phyloP scores from a whole-genome alignment of 2,797 vertebrate genomes.

The Catamblyrhynchus diadema region DNA sequence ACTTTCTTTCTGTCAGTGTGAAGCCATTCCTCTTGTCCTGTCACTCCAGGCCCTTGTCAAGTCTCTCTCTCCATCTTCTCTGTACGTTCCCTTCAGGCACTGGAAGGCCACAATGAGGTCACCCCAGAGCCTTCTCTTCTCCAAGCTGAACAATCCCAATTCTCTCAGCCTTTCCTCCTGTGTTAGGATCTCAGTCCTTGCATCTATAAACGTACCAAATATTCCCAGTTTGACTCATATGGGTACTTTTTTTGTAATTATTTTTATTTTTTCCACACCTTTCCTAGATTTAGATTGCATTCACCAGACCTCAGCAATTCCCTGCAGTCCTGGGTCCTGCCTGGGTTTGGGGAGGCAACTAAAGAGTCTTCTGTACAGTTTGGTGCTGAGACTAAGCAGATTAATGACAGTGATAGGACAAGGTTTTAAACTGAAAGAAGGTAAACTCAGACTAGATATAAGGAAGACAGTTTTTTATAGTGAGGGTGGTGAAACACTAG shows the following conservation, averaged over 20 bases:
- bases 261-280: background rate
- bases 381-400: background rate
- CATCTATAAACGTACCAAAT: background rate
- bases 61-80: background rate
- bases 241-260: background rate
- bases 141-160: background rate
- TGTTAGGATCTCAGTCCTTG: background rate
- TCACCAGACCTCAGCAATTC: background rate
- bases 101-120: accelerated
- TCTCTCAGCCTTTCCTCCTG: background rate
- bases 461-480: background rate
- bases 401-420: background rate
- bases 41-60: background rate
- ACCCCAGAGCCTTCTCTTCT: accelerated
- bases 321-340: background rate
- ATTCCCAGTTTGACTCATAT: background rate
- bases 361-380: background rate
- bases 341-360: background rate
- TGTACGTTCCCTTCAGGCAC: accelerated
- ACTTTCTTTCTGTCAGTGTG: accelerated
- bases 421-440: background rate
- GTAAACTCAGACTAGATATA: background rate
- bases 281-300: background rate
- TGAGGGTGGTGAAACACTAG: background rate
- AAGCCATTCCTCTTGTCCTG: background rate